A percentile compares a stretch with the other conserved stretches of the same genome.
These are phyloP conservation scores for Gryon sp. DNA, from an alignment of 1,140 invertebrate genomes.

Conservation along the genomic window DNA sequence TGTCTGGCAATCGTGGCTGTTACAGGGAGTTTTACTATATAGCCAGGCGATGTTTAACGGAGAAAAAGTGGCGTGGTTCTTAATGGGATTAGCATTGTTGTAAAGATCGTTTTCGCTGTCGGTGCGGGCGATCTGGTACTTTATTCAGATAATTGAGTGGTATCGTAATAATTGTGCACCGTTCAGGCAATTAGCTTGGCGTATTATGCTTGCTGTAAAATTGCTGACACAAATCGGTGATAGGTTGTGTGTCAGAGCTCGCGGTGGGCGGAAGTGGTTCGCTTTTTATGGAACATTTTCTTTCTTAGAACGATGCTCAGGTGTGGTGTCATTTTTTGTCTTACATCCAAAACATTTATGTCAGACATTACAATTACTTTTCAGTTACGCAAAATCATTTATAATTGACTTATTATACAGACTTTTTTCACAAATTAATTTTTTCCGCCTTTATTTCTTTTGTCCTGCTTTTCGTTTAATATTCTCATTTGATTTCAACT, in stretches of 20 bases:
- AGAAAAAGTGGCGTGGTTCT: constrained; percentile 43
- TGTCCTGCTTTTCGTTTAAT: too few species aligned
- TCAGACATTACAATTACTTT: too few species aligned
- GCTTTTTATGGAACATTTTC: constrained; percentile 1
- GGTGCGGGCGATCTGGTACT: constrained; percentile 46
- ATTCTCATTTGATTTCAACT: too few species aligned
- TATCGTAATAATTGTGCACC: constrained; percentile 49
- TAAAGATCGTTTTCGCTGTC: constrained; percentile 50
- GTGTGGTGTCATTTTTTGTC: too few species aligned
- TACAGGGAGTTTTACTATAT: too few species aligned
- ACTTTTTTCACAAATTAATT: too few species aligned
- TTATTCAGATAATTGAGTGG: constrained; percentile 57
- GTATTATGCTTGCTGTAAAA: constrained; percentile 43
- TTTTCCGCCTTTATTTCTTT: too few species aligned
- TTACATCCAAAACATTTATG: too few species aligned
- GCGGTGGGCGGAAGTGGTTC: constrained; percentile 12
- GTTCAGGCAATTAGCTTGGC: constrained; percentile 44
- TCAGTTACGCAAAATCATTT: too few species aligned
- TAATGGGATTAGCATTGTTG: constrained; percentile 58
- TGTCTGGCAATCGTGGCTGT: too few species aligned
- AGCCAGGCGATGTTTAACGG: constrained; percentile 17
- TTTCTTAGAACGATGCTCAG: neutral
- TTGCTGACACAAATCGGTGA: constrained; percentile 47
- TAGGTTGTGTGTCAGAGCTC: constrained; percentile 9
- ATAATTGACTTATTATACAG: too few species aligned